Conservation (phyloP, 2,113 vertebrate genomes). For the Nannospalax galili region DNA sequence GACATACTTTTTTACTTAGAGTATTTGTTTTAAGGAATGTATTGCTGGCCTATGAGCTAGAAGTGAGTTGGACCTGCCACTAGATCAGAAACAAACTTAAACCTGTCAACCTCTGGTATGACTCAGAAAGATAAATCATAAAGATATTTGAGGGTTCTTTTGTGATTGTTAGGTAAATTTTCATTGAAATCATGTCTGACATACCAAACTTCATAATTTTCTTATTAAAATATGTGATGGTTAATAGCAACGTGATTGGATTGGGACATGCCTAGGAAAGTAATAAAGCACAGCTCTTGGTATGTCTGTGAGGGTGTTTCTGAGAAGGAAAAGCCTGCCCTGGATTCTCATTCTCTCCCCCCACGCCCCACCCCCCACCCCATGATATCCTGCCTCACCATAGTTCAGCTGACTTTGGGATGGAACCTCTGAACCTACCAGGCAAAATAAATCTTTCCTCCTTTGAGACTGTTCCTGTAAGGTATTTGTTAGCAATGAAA, state of each 20-base stretch:
- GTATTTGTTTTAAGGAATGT: neutral
- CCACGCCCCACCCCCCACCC: too few species aligned
- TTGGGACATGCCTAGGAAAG: neutral
- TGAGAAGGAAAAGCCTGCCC: neutral
- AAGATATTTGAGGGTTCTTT: neutral
- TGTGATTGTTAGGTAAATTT: neutral
- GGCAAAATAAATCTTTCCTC: too few species aligned
- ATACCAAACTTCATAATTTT: neutral
- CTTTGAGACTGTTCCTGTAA: neutral
- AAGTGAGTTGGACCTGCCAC: neutral
- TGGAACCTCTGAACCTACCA: neutral
- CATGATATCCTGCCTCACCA: neutral
- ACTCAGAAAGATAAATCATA: neutral
- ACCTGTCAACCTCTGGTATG: neutral
- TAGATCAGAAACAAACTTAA: slow-evolving; percentile 1
- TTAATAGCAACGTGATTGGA: neutral
- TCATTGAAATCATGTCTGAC: neutral
- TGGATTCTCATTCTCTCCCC: too few species aligned
- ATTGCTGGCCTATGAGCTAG: neutral
- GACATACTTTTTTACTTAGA: neutral
- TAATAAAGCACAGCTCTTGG: neutral
- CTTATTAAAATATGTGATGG: neutral
- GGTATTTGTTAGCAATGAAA: neutral
- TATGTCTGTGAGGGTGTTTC: neutral
- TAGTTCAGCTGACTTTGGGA: neutral